Evolutionary conservation across 2,888 invertebrate genomes (phyloP), one percentile per base, ranked within the genome.

Genomic region (Zele albiditarsus): DNA sequence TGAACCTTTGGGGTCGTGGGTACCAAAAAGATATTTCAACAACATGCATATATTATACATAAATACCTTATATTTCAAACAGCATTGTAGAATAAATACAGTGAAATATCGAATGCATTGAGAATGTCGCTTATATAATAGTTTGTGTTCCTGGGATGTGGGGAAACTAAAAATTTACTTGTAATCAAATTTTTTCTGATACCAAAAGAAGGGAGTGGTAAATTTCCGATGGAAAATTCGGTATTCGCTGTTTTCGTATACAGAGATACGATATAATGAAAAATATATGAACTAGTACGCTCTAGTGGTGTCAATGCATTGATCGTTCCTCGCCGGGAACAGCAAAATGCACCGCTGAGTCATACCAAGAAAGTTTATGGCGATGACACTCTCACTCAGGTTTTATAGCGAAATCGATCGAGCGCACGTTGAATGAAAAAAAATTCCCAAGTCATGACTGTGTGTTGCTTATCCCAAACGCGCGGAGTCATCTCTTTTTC

Each of bases 271-370:
- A 23, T 23, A 12, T 10, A 57, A 57, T 4, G 10, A 20, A 57
- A 20, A 23, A 20, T 16, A 53, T 16, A 53, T 16, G n/a, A 27
- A 49, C 33, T 33, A 8, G 33, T 8, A 14, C 16, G 49, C 49
- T 57, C 23, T 20, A 73, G 62, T 65, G 42, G 68, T 70, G 74
- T 58, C 65, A 74, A 69, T 69, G 70, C n/a, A n/a, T n/a, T n/a
- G n/a, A n/a, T 74, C 70, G 70, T 4, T n/a, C n/a, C n/a, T 10
- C 20, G 12, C 0, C 27, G 66, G 63, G 63, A 73, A 67, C 60
- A 38, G 68, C 63, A 74, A 68, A 69, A 63, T 74, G 73, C 68
- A n/a, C 53, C 20, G 69, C 38, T 38, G 49, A 73, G 73, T 74
- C 62, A 57, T 62, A 73, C 38, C 65, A 27, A 31, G 16, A 16